Evolutionary conservation across 2,888 invertebrate species (phyloP).

Genomic region (Leptinotarsa peninsularis): DNA sequence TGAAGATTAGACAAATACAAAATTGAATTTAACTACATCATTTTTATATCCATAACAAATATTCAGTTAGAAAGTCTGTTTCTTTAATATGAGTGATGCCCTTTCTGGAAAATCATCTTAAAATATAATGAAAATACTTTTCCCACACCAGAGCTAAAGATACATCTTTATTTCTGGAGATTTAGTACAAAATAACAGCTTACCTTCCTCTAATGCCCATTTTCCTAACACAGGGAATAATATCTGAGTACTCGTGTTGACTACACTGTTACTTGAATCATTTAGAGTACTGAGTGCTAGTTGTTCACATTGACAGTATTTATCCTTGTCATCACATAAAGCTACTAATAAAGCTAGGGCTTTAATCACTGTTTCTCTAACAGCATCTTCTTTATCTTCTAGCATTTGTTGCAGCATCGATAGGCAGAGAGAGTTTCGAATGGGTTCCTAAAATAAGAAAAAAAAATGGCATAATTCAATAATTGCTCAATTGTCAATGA

Average conservation of each 20-base stretch:
- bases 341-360: slow-evolving; percentile 73
- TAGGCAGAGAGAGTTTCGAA: slow-evolving; percentile 76
- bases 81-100: too few relatives aligned
- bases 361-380: slow-evolving; percentile 72
- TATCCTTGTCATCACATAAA: slow-evolving; percentile 75
- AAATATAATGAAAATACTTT: too few relatives aligned
- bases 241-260: slow-evolving; percentile 68
- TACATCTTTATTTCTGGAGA: background rate
- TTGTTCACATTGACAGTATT: slow-evolving; percentile 73
- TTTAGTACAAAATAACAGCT: slow-evolving; percentile 11
- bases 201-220: slow-evolving; percentile 70
- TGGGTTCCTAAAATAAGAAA: slow-evolving; percentile 65
- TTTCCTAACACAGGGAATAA: slow-evolving; percentile 74
- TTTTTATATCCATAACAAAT: too few relatives aligned
- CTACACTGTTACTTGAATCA: slow-evolving; percentile 70
- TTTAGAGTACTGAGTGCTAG: slow-evolving; percentile 71
- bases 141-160: too few relatives aligned
- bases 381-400: slow-evolving; percentile 74
- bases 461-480: background rate
- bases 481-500: too few relatives aligned
- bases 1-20: too few relatives aligned
- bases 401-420: slow-evolving; percentile 81
- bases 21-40: too few relatives aligned
- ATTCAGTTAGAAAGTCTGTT: too few relatives aligned
- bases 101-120: too few relatives aligned